Conservation (phyloP, 2,797 vertebrate species). For the Crocidura indochinensis region DNA sequence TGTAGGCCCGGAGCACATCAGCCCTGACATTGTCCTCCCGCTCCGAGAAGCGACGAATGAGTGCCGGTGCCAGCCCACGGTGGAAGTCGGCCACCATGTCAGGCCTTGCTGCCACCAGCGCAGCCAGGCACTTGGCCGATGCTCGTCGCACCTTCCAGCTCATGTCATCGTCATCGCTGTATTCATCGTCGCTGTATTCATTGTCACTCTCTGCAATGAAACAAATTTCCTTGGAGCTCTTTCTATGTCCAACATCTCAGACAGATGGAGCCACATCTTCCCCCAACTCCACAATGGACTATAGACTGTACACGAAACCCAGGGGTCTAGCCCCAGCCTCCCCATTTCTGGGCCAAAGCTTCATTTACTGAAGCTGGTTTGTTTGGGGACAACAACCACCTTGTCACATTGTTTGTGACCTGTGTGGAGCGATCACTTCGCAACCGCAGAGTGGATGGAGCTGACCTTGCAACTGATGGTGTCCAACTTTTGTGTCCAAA, state of each 20-base stretch:
- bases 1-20: conserved; percentile 95
- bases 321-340: no score
- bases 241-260: no score
- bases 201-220: conserved; percentile 93
- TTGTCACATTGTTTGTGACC: no score
- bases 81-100: conserved; percentile 95
- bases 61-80: conserved; percentile 92
- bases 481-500: no score
- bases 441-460: neutral
- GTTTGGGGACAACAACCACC: no score
- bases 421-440: neutral
- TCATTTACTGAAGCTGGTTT: no score
- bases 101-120: conserved; percentile 92
- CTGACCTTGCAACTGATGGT: no score
- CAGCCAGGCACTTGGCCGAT: conserved; percentile 95
- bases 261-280: no score
- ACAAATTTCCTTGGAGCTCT: no score
- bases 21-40: conserved; percentile 97
- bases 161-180: conserved; percentile 98
- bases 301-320: no score
- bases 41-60: conserved; percentile 96
- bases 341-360: no score
- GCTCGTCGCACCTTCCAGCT: conserved; percentile 98
- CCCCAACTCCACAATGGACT: no score
- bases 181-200: conserved; percentile 95